Evolutionary conservation across 2,113 vertebrate genomes (phyloP), one percentile per base, ranked within the genome.

Genomic region (Phycodurus eques): DNA sequence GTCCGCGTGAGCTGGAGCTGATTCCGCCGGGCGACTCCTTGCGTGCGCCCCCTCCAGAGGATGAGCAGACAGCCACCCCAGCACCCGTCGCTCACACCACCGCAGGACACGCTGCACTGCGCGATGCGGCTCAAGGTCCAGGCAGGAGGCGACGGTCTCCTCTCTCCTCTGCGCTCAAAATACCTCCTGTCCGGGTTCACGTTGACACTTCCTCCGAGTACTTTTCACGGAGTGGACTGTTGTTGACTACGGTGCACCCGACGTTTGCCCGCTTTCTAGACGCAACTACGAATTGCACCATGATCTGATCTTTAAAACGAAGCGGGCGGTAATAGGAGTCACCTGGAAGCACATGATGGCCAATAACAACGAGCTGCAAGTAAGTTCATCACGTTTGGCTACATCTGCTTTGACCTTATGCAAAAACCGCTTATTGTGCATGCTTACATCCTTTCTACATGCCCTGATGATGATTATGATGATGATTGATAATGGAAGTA

Each of bases 351-450:
- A 67, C 67, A 76, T 59, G 79, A 92, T 92, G 90, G 89, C 90
- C 78, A 90, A 88, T 20, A 88, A 88, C 66, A 86, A 83, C 84
- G 90, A 89, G 76, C 79, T 90, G 68, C 88, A 90, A 57, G 90
- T 92, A 75, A 89, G 86, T 89, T 85, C 70, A 0, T 1, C 12
- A 75, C 79, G 27, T 68, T 66, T 17, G 2, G 12, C 46, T 44
- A 20, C 12, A 22, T 68, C 11, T 57, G 8, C 7, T 44, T 31
- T 81, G 22, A 60, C 57, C 27, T 31, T 59, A 33, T 35, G 10
- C 13, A 27, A 33, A 31, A 33, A 31, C 13, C 33, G 5, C 10
- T 59, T 31, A 7, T 13, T 13, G 27, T 60, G 57, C 57, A 7
- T 31, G 27, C 7, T 35, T 60, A 14, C 5, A 14, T 2, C 31